Base-by-base conservation (phyloP, 2,888 invertebrate species). In the Nephrocerus scutellatus region DNA sequence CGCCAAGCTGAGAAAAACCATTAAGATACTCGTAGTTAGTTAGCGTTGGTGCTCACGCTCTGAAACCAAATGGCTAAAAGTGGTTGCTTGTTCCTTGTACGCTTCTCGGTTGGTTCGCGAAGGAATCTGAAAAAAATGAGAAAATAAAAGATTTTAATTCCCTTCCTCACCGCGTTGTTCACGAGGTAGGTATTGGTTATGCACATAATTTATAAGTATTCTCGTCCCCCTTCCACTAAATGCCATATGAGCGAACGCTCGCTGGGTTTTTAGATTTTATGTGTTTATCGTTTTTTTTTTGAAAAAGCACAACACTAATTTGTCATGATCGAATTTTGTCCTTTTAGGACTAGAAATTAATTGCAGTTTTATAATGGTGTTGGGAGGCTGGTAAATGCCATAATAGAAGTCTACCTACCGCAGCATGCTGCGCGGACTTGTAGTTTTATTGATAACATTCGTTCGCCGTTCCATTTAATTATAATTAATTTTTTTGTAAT, bases 1-100 rank as follows among this genome's bases (percentile, higher is more conserved):
- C 64, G 59, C 63, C 66, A 68, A 67, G 67, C 67, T 66, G 66
- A 62, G 66, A 68, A 68, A 66, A 63, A 51, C 62, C 67, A 66
- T 66, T 67, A 65, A 63, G 59, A 59, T 51, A 42, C 43, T 41
- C 35, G 23, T 60, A 60, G 63, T 63, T 61, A 61, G 60, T 62
- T 53, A 53, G 13, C 22, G 31, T 14, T 32, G 33, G 18, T 32
- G 25, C 44, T 21, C 36, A 47, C 32, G n/a, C n/a, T n/a, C n/a
- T n/a, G n/a, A n/a, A n/a, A n/a, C n/a, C n/a, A n/a, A n/a, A n/a
- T n/a, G n/a, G n/a, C n/a, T n/a, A n/a, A n/a, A n/a, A n/a, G n/a
- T 40, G 34, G 21, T 39, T 43, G 31, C 36, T 31, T 26, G 15
- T 26, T n/a, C n/a, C n/a, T n/a, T n/a, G n/a, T n/a, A n/a, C n/a